phyloP scores from a whole-genome alignment of 2,113 vertebrate species.

The Microcebus tavaratra region DNA sequence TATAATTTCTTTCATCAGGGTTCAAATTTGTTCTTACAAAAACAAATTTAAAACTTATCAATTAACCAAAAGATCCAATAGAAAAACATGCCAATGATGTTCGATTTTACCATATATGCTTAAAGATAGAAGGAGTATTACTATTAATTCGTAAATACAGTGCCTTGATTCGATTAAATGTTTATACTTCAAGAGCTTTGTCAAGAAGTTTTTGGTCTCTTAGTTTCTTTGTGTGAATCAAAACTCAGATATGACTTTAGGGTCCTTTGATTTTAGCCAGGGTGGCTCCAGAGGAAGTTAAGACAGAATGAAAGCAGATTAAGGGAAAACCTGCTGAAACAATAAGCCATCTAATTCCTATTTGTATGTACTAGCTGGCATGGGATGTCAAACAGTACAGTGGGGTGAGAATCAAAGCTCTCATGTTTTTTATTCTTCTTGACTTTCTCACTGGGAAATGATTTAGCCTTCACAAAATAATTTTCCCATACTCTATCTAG shows the following conservation, averaged over 20 bases:
- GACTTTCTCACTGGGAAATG: not conserved
- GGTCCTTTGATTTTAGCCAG: conserved; percentile 87
- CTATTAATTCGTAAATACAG: not conserved
- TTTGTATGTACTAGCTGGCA: not conserved
- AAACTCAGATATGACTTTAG: conserved; percentile 88
- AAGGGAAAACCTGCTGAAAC: not conserved
- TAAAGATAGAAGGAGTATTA: not conserved
- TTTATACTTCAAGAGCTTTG: conserved; percentile 87
- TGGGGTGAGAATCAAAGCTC: not conserved
- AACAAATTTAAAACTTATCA: not conserved
- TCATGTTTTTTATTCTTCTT: not conserved
- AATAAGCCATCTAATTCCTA: too few relatives aligned
- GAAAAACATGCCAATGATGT: not conserved
- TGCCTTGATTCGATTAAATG: not conserved
- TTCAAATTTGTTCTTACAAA: not conserved
- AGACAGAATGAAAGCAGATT: not conserved
- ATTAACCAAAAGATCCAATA: not conserved
- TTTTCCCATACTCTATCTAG: not conserved
- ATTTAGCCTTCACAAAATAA: not conserved
- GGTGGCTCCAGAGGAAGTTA: conserved; percentile 83
- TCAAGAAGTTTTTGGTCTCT: conserved; percentile 90
- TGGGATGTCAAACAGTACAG: not conserved
- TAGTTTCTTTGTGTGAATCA: conserved; percentile 92
- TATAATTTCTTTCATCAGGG: too few relatives aligned
- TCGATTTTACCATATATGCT: not conserved